These are phyloP conservation scores for Euwallacea similis DNA, from an alignment of 1,140 invertebrate species.

Conservation along the genomic window DNA sequence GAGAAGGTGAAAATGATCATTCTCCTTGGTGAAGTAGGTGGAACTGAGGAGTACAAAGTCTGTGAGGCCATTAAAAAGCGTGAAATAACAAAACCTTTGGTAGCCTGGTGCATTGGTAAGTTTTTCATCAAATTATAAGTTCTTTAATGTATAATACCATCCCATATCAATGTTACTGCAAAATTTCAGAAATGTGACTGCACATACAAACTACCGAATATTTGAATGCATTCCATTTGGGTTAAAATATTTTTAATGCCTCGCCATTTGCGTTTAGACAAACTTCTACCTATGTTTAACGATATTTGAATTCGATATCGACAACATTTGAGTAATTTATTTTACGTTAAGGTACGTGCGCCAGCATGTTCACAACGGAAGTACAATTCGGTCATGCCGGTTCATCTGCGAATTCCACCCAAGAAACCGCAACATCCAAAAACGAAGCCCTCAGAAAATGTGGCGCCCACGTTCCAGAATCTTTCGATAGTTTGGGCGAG, in stretches of 20 bases:
- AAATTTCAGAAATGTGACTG: not conserved
- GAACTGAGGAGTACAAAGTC: constrained; percentile 99
- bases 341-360: constrained; percentile 46
- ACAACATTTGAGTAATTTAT: constrained; percentile 1
- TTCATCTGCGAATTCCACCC: constrained; percentile 92
- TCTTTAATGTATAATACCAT: too few species aligned
- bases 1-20: constrained; percentile 92
- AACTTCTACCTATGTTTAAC: too few species aligned
- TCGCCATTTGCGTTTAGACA: too few species aligned
- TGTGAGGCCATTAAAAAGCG: constrained; percentile 83
- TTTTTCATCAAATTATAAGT: too few species aligned
- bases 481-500: constrained; percentile 79
- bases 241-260: too few species aligned
- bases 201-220: too few species aligned
- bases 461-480: constrained; percentile 88
- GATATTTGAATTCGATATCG: too few species aligned
- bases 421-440: constrained; percentile 94
- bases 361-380: constrained; percentile 90
- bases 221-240: too few species aligned
- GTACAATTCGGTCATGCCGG: constrained; percentile 99
- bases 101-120: constrained; percentile 96
- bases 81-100: constrained; percentile 88
- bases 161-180: not conserved
- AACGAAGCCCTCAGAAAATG: constrained; percentile 81
- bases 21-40: constrained; percentile 95